Base-by-base conservation (phyloP, 2,797 vertebrate species). In the Lithobates pipiens region DNA sequence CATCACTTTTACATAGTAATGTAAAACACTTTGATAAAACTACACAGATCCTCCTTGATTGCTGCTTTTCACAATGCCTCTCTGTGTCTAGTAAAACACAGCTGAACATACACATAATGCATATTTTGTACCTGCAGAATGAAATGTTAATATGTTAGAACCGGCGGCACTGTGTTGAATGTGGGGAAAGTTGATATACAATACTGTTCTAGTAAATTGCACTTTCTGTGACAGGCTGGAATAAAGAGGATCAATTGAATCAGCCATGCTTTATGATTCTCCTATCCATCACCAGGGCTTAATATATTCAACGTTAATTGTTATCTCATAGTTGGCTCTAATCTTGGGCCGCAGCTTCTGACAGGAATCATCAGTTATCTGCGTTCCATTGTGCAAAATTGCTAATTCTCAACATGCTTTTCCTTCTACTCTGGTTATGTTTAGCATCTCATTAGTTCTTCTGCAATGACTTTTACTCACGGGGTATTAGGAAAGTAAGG, bases 301-400 rank as follows among this genome's bases (percentile, higher is more conserved):
- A 91, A 92, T 92, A 69, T 90, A 89, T 93, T 93, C 91, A 87
- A 83, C 89, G 91, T 91, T 93, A 92, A 91, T 92, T 89, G 88
- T 88, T 90, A 87, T 82, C 88, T 89, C 75, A 82, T 84, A 91
- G 85, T 90, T 88, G 89, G 42, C 91, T 71, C 21, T 89, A 88
- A 90, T 91, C 88, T 89, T 69, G 18, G 83, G 75, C 84, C 85
- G 4, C 83, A 87, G 83, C 90, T 89, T 23, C 87, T 92, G 86
- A 88, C 88, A 86, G 88, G 88, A 91, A 84, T 93, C 90, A 93
- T 91, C 83, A 89, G 83, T 91, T 90, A 89, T 80, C 76, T 91
- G 89, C 36, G 4, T 27, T 86, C 46, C 91, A 83, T 91, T 93
- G 90, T 93, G 88, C 84, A 88, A 90, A 92, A 92, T 82, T 90